Evolutionary conservation across 2,797 vertebrate genomes (phyloP).

Genomic region (Serranus cabrilla): DNA sequence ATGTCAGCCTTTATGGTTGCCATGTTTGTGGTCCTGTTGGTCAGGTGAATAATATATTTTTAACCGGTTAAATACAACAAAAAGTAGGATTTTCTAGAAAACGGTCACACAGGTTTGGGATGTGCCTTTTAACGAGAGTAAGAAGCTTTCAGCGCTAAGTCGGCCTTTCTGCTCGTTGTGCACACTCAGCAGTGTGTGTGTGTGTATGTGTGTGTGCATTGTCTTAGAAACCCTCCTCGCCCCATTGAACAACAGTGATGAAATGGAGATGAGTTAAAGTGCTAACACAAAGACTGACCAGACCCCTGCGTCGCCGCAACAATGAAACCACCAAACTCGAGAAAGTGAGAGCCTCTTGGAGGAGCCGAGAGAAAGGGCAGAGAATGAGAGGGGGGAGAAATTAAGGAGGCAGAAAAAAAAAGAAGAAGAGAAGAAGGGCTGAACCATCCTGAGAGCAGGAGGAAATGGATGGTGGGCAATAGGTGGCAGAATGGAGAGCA

Average conservation of each 20-base stretch:
- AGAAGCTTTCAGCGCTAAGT: constrained; percentile 20
- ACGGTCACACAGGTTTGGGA: constrained; percentile 9
- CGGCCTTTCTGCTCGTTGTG: constrained; percentile 18
- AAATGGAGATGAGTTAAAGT: constrained; percentile 85
- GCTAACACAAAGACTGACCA: constrained; percentile 79
- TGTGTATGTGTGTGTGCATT: constrained; percentile 37
- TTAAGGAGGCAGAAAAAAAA: constrained; percentile 57
- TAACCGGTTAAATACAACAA: not conserved
- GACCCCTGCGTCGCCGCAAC: constrained; percentile 78
- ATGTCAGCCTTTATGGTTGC: not conserved
- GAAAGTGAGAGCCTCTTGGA: constrained; percentile 79
- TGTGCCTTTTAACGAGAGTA: constrained; percentile 12
- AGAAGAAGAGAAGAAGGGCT: constrained; percentile 46
- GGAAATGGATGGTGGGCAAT: constrained; percentile 61
- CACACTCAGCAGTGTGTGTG: not conserved
- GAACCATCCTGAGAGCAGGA: constrained; percentile 72
- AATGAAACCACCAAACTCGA: constrained; percentile 79
- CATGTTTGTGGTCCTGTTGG: not conserved
- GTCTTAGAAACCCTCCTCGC: constrained; percentile 61
- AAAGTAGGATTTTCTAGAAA: not conserved
- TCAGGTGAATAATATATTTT: not conserved
- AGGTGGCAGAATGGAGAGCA: constrained; percentile 85
- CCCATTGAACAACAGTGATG: constrained; percentile 78
- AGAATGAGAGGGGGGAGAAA: constrained; percentile 71
- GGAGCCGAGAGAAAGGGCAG: constrained; percentile 63